Conservation (phyloP, 37 sponge, comb jelly and placozoan genomes). For the Aphrocallistes beatrix region DNA sequence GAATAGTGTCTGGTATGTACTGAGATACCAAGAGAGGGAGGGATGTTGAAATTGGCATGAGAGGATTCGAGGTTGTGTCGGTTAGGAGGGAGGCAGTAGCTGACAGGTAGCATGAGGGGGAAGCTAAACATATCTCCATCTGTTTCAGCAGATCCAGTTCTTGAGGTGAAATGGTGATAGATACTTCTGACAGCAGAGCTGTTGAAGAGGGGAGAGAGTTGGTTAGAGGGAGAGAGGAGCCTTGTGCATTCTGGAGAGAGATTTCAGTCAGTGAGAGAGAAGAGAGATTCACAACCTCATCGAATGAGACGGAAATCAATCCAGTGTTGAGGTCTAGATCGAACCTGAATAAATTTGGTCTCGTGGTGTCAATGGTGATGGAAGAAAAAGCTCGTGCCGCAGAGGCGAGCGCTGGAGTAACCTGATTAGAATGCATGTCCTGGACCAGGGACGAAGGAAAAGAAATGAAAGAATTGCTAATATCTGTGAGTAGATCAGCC, state of each 20-base stretch:
- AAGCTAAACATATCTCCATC: conserved; percentile 43
- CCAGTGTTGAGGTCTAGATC: conserved; percentile 23
- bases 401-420: conserved; percentile 15
- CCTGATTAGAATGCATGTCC: conserved; percentile 49
- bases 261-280: conserved; percentile 27
- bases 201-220: conserved; percentile 13
- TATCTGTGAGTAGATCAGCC: conserved; percentile 29
- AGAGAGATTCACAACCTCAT: conserved; percentile 61
- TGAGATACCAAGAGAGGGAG: conserved; percentile 27
- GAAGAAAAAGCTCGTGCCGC: neutral
- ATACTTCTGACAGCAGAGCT: conserved; percentile 38
- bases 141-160: conserved; percentile 70
- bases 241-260: conserved; percentile 42
- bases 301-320: conserved; percentile 49
- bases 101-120: conserved; percentile 44
- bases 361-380: neutral
- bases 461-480: conserved; percentile 58
- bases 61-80: conserved; percentile 58
- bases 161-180: conserved; percentile 22
- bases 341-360: neutral
- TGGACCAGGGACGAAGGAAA: conserved; percentile 34
- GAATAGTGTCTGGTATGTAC: conserved; percentile 46
- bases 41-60: conserved; percentile 26
- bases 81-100: conserved; percentile 30
- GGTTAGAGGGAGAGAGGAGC: conserved; percentile 1